Conservation (phyloP, 1,140 invertebrate species). For the Temnothorax curvispinosus region DNA sequence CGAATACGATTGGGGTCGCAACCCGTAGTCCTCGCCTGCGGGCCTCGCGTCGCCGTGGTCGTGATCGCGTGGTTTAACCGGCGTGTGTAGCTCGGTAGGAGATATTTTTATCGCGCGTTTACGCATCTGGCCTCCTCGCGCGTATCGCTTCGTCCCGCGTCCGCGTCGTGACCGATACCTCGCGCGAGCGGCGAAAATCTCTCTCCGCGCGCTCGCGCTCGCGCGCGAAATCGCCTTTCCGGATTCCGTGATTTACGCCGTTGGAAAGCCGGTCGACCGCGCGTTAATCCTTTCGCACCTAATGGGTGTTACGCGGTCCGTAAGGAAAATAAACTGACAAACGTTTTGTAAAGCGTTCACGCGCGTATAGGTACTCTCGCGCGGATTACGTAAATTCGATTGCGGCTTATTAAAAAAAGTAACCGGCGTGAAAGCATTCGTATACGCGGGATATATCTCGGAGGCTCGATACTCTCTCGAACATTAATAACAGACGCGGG, state of each 20-base stretch:
- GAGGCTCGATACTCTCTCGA: constrained; percentile 1
- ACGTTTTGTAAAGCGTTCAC: constrained; percentile 8
- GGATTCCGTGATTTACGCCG: constrained; percentile 52
- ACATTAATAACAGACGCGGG: constrained; percentile 40
- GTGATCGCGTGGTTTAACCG: constrained; percentile 42
- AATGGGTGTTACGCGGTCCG: constrained; percentile 10
- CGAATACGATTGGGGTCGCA: constrained; percentile 74
- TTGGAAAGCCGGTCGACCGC: constrained; percentile 38
- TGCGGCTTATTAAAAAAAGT: constrained; percentile 34
- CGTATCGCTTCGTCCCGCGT: neutral
- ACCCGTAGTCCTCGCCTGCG: constrained; percentile 72
- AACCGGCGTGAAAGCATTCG: constrained; percentile 13
- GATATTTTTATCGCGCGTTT: constrained; percentile 44
- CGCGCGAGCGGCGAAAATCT: constrained; percentile 6
- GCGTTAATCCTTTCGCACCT: constrained; percentile 47
- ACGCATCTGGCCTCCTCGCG: neutral
- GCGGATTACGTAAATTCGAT: constrained; percentile 37
- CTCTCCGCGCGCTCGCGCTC: constrained; percentile 21
- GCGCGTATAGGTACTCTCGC: neutral
- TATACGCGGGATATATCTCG: constrained; percentile 20
- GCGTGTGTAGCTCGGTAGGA: constrained; percentile 45
- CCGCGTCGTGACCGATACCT: constrained; percentile 1
- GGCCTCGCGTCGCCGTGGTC: constrained; percentile 53
- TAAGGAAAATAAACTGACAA: constrained; percentile 36
- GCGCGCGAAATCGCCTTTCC: constrained; percentile 24